phyloP scores from a whole-genome alignment of 2,888 invertebrate genomes.

The Seira sanloemensis region DNA sequence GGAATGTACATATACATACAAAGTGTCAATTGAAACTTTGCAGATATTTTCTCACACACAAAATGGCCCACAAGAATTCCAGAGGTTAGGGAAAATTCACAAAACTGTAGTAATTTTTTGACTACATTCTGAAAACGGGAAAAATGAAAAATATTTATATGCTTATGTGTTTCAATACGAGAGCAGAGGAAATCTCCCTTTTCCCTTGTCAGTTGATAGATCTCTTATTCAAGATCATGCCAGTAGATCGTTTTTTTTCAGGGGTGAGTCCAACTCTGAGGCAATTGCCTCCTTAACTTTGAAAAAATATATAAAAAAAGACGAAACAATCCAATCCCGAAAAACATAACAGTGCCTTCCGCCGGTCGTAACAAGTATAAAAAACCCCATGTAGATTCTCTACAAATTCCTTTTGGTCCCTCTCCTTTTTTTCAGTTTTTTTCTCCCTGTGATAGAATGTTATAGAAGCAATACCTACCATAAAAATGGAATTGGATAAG shows the following conservation, averaged over 20 bases:
- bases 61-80: neutral
- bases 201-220: constrained; percentile 1
- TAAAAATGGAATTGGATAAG: constrained; percentile 1
- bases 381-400: constrained; percentile 34
- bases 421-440: neutral
- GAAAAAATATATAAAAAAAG: neutral
- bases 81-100: neutral
- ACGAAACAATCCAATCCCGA: constrained; percentile 1
- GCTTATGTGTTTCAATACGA: neutral
- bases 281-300: neutral
- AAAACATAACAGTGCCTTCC: neutral
- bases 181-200: neutral
- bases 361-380: constrained; percentile 48
- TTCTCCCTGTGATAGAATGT: constrained; percentile 14
- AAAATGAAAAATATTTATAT: neutral
- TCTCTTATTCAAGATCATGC: neutral
- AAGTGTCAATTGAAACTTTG: neutral
- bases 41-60: neutral
- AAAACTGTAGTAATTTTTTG: constrained; percentile 27
- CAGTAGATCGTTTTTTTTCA: neutral
- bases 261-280: neutral
- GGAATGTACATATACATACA: no score
- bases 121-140: constrained; percentile 2
- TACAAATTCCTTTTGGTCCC: constrained; percentile 38
- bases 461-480: constrained; percentile 30